A percentile compares a stretch with the other conserved stretches of the same genome.
These are phyloP conservation scores for Salpingus planirostris DNA, from an alignment of 2,888 invertebrate species.

Conservation along the genomic window DNA sequence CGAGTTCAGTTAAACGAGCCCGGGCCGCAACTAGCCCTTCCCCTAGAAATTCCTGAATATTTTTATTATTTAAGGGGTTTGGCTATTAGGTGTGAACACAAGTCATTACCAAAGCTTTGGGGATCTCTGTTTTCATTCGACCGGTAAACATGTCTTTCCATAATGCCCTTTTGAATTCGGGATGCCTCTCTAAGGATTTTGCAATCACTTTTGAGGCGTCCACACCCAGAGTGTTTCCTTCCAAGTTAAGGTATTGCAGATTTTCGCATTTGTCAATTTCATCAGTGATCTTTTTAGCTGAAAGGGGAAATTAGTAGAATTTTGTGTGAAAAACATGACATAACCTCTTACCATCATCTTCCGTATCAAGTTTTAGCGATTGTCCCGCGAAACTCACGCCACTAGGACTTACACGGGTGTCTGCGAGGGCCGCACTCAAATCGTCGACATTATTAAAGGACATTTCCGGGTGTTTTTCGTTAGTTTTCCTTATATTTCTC, in stretches of 20 bases:
- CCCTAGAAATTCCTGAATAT: slow-evolving; percentile 56
- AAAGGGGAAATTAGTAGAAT: background rate
- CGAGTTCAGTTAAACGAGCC: slow-evolving; percentile 72
- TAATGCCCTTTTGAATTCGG: slow-evolving; percentile 69
- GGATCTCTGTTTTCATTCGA: slow-evolving; percentile 90
- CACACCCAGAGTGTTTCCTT: slow-evolving; percentile 90
- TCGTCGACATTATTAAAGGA: slow-evolving; percentile 45
- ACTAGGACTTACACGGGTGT: slow-evolving; percentile 40
- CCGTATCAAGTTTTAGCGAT: slow-evolving; percentile 68
- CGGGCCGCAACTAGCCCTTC: slow-evolving; percentile 72
- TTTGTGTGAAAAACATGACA: slow-evolving; percentile 1
- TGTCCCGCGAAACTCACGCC: slow-evolving; percentile 78
- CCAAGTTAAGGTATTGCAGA: slow-evolving; percentile 69
- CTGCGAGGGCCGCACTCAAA: slow-evolving; percentile 44
- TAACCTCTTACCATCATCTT: slow-evolving; percentile 64
- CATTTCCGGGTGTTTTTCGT: too few relatives aligned
- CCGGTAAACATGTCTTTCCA: slow-evolving; percentile 99
- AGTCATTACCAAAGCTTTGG: slow-evolving; percentile 66
- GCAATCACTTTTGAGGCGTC: slow-evolving; percentile 80
- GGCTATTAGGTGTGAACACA: too few relatives aligned
- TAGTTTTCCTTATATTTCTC: too few relatives aligned
- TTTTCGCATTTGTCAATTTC: slow-evolving; percentile 63
- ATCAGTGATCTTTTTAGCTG: slow-evolving; percentile 65
- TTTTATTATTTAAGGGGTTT: slow-evolving; percentile 2
- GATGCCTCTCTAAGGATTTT: slow-evolving; percentile 66